These are phyloP conservation scores for Cephalotes varians DNA, from an alignment of 2,888 invertebrate genomes.

Conservation along the genomic window DNA sequence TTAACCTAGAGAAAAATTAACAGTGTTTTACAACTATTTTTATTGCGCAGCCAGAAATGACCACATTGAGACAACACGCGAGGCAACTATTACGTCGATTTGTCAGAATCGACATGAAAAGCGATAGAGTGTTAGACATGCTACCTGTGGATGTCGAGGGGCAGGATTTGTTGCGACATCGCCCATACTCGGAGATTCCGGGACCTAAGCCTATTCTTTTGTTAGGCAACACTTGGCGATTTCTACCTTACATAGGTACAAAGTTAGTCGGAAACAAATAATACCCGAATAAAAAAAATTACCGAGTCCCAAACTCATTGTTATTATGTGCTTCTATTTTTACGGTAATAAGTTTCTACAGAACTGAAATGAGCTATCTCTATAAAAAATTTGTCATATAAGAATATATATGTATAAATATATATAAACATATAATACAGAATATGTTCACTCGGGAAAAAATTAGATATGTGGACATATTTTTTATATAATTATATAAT, in stretches of 20 bases:
- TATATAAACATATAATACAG: no score
- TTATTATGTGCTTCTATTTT: not conserved
- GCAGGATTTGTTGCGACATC: slow-evolving; percentile 53
- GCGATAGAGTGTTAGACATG: slow-evolving; percentile 54
- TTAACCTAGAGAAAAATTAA: not conserved
- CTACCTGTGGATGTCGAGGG: slow-evolving; percentile 51
- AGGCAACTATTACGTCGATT: slow-evolving; percentile 10
- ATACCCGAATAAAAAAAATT: no score
- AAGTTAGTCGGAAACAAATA: not conserved
- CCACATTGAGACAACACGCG: not conserved
- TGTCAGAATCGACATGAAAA: not conserved
- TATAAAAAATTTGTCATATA: no score
- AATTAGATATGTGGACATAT: no score
- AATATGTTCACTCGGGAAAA: no score
- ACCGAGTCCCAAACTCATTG: no score
- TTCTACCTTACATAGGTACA: slow-evolving; percentile 90
- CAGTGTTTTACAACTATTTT: not conserved
- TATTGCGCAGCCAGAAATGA: slow-evolving; percentile 1
- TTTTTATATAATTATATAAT: no score
- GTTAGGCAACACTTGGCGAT: slow-evolving; percentile 93
- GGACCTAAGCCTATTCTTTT: slow-evolving; percentile 91
- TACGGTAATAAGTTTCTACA: not conserved
- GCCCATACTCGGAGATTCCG: slow-evolving; percentile 90
- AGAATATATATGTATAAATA: no score
- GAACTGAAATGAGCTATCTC: not conserved